Evolutionary conservation across 2,888 invertebrate species (phyloP), one percentile per base, ranked within the genome.

Genomic region (Gibbula magus): DNA sequence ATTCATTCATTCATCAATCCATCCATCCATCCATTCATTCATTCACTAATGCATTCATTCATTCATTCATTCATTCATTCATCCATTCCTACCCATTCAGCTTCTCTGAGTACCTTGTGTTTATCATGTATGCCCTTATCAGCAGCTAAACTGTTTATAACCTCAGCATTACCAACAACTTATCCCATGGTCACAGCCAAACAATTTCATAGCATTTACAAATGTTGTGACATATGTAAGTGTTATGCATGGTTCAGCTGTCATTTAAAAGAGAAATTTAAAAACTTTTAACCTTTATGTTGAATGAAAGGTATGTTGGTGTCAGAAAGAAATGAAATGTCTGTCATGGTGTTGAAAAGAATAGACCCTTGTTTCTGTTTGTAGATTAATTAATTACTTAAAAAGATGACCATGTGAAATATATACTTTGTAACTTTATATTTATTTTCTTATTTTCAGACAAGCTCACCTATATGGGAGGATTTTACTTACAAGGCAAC

Each of bases 391-490:
- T 4, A 10, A 13, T 45, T 8, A 45, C 5, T 5, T 35, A 45
- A n/a, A n/a, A n/a, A n/a, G n/a, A n/a, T n/a, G n/a, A n/a, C n/a
- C n/a, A n/a, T n/a, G n/a, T n/a, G n/a, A n/a, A n/a, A n/a, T n/a
- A n/a, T n/a, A n/a, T n/a, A n/a, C 13, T 10, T 45, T 56, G 20
- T 35, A 70, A 39, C 39, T 35, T 70, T 29, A 35, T 70, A 70
- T 1, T 16, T 70, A 22, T 16, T 35, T 75, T 75, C 16, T 80
- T 73, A 51, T 77, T 95, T 96, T 88, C 96, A 98, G 98, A 96
- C 96, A 94, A 97, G 97, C 89, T 95, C 97, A 89, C 97, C 98
- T 80, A 94, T 98, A 91, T 98, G 98, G 98, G 98, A 99, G 93
- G 98, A 98, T 93, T 96, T 98, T 90, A 96, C 97, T 92, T 95